Conservation (phyloP, 2,113 vertebrate genomes). For the Phycodurus eques region DNA sequence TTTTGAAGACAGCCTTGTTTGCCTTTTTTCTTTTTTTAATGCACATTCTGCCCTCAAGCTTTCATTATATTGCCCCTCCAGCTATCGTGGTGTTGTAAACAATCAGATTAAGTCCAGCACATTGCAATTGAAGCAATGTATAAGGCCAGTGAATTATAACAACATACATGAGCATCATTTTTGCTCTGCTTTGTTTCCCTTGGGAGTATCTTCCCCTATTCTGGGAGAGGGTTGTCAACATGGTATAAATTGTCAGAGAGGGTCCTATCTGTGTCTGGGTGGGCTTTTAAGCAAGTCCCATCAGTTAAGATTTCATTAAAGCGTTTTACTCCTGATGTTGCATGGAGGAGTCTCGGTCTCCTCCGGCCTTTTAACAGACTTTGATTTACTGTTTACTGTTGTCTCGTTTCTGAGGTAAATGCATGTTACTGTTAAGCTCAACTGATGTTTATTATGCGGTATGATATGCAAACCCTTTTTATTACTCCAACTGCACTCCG, state of each 20-base stretch:
- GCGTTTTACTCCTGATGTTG: constrained; percentile 50
- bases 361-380: constrained; percentile 48
- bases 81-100: constrained; percentile 23
- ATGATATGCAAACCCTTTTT: constrained; percentile 21
- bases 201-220: constrained; percentile 22
- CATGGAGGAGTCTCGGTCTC: constrained; percentile 40
- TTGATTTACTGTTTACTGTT: constrained; percentile 57
- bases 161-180: constrained; percentile 16
- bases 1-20: constrained; percentile 53
- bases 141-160: not conserved
- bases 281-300: constrained; percentile 71
- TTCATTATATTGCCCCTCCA: constrained; percentile 8
- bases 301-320: constrained; percentile 78
- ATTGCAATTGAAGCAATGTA: not conserved
- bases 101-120: constrained; percentile 14
- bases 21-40: constrained; percentile 15
- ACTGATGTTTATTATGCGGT: constrained; percentile 54
- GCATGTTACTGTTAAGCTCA: constrained; percentile 57
- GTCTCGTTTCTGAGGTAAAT: constrained; percentile 60
- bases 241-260: constrained; percentile 56
- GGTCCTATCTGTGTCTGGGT: constrained; percentile 63
- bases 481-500: constrained; percentile 17
- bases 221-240: constrained; percentile 43
- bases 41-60: constrained; percentile 18
- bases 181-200: constrained; percentile 21